Conservation (phyloP, 2,797 vertebrate species). For the Erethizon dorsatum region DNA sequence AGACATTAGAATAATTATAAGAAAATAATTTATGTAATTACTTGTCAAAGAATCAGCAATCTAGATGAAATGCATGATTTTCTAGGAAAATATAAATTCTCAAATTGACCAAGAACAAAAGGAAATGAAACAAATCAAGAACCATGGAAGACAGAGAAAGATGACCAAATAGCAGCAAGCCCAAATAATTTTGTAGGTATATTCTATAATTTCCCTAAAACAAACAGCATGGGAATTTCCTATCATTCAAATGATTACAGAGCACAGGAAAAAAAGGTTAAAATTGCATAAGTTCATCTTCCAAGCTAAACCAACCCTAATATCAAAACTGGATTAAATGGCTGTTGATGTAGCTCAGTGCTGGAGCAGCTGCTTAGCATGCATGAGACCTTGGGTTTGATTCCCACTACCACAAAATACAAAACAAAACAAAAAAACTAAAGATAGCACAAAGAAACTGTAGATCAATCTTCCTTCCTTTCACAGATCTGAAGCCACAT, state of each 20-base stretch:
- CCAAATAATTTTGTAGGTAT: slow-evolving; percentile 25
- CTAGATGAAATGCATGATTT: slow-evolving; percentile 46
- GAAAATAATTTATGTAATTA: slow-evolving; percentile 35
- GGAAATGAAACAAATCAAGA: slow-evolving; percentile 47
- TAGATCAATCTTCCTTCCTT: background rate
- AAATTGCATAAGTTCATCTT: slow-evolving; percentile 24
- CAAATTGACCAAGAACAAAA: slow-evolving; percentile 18
- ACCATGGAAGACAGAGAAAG: background rate
- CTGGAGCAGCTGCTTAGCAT: background rate
- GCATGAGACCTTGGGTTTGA: background rate
- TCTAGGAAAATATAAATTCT: slow-evolving; percentile 41
- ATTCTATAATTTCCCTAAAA: slow-evolving; percentile 32
- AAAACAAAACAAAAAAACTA: slow-evolving; percentile 20
- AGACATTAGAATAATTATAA: slow-evolving; percentile 47
- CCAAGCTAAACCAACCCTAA: slow-evolving; percentile 37
- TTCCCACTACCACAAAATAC: background rate
- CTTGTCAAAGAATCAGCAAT: slow-evolving; percentile 31
- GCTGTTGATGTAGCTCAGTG: background rate
- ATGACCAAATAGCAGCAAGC: slow-evolving; percentile 34
- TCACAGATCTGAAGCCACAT: slow-evolving; percentile 6
- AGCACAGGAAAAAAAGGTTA: background rate
- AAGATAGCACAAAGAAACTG: background rate
- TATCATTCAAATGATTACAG: slow-evolving; percentile 57
- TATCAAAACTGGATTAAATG: slow-evolving; percentile 17
- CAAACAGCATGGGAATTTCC: background rate